Percentiles rank a stretch among this genome's conserved stretches.
These are phyloP conservation scores for Agriotes lineatus DNA, from an alignment of 2,888 invertebrate species.

Conservation along the genomic window DNA sequence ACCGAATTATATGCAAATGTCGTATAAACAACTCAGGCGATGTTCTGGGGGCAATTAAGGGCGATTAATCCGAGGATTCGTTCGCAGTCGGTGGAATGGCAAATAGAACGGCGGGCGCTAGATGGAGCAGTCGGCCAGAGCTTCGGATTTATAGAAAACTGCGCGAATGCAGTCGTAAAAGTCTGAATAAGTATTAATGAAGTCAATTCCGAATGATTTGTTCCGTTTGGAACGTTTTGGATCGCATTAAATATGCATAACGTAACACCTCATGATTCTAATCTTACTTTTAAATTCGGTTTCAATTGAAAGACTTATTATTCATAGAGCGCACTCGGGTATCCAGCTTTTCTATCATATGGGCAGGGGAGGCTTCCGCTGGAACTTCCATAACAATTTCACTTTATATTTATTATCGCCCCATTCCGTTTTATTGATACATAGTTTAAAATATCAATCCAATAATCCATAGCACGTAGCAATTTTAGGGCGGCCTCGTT, in stretches of 20 bases:
- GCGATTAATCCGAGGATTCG: conserved; percentile 32
- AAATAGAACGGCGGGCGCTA: background rate
- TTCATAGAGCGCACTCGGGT: conserved; percentile 49
- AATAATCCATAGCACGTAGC: conserved; percentile 59
- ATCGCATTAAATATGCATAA: conserved; percentile 49
- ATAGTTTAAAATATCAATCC: conserved; percentile 61
- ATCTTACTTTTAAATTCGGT: conserved; percentile 57
- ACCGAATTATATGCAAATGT: conserved; percentile 54
- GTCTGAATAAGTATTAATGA: conserved; percentile 45
- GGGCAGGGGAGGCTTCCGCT: conserved; percentile 33
- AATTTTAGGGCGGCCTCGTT: conserved; percentile 55
- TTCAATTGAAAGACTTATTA: conserved; percentile 55
- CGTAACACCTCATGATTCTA: conserved; percentile 49
- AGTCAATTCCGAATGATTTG: conserved; percentile 46
- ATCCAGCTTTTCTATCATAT: conserved; percentile 49
- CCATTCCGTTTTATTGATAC: conserved; percentile 62
- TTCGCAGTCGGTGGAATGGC: conserved; percentile 7
- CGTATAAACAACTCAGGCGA: conserved; percentile 50
- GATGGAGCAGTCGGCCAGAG: background rate
- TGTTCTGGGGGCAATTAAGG: conserved; percentile 33
- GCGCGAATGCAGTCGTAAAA: conserved; percentile 7
- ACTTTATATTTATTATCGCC: conserved; percentile 61
- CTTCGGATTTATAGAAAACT: background rate
- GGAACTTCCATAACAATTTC: conserved; percentile 60
- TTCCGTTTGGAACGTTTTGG: conserved; percentile 41